A percentile compares a stretch with the other conserved stretches of the same genome.
Conservation (phyloP, 2,888 invertebrate genomes). For the Labia minor region DNA sequence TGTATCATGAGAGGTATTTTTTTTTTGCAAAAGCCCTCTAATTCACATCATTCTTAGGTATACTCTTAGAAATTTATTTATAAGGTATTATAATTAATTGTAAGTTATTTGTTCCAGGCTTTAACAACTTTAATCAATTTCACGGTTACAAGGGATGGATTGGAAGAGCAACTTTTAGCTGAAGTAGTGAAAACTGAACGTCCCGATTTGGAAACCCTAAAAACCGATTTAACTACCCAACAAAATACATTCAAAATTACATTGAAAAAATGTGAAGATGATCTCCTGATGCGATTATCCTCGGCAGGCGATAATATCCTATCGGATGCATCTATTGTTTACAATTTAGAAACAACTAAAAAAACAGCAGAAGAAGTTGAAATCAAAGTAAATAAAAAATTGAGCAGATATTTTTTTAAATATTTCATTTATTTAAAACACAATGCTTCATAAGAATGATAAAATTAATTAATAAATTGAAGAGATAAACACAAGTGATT, state of each 20-base stretch:
- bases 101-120: constrained; percentile 40
- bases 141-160: constrained; percentile 83
- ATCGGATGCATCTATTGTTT: constrained; percentile 79
- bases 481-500: neutral
- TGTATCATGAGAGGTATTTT: too few species aligned
- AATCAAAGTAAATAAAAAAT: constrained; percentile 60
- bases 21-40: too few species aligned
- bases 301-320: constrained; percentile 87
- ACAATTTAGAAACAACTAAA: constrained; percentile 87
- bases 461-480: neutral
- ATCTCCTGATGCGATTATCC: constrained; percentile 71
- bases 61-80: too few species aligned
- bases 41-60: too few species aligned
- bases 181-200: constrained; percentile 89
- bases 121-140: constrained; percentile 93
- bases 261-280: constrained; percentile 84
- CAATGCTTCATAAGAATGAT: neutral
- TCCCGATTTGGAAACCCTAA: constrained; percentile 75
- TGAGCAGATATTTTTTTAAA: neutral
- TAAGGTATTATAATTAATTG: too few species aligned
- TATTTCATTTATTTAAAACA: constrained; percentile 6
- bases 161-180: constrained; percentile 86
- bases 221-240: constrained; percentile 75
- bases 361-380: constrained; percentile 85
- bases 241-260: constrained; percentile 93